Evolutionary conservation across 2,888 invertebrate species (phyloP), one percentile per base, ranked within the genome.

Genomic region (Ommatoiulus sabulosus): DNA sequence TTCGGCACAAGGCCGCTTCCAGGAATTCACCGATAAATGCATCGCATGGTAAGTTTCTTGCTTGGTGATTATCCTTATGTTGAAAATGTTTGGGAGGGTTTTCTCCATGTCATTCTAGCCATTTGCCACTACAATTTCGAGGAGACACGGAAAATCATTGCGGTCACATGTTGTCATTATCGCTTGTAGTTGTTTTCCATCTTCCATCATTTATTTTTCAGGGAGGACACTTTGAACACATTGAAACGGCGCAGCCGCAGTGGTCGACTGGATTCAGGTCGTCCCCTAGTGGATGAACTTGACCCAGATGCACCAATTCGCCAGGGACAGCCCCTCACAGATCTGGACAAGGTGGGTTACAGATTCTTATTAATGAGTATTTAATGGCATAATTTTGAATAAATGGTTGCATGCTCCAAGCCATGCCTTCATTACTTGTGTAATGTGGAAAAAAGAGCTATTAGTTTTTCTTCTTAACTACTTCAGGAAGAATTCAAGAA

Each of bases 241-340:
- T 89, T 90, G 88, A 90, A 89, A 85, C 90, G 91, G 91, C 91
- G 92, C 85, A 46, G 46, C 85, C 44, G n/a, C 20, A 6, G 0
- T n/a, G 20, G 20, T 35, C 44, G 44, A 15, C 7, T 7, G 44
- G 85, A 44, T 44, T 80, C 44, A 10, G 44, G 84, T 0, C 93
- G 94, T 20, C 93, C 94, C 86, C 93, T 95, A 87, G 95, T 97
- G 0, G 94, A 95, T 46, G 94, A 95, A 89, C 93, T 97, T 92
- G 98, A 98, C 93, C 98, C 98, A 0, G 98, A 98, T 94, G 98
- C 98, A 35, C 96, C 97, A 0, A 93, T 95, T 86, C 94, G 97
- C 87, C 96, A 97, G 91, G 95, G 95, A 87, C 95, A 95, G 91
- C 94, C 95, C 3, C 93, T 98, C 52, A 97, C 98, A 92, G 96